A percentile compares a stretch with the other conserved stretches of the same genome.
phyloP scores from a whole-genome alignment of 1,140 invertebrate genomes.

The Drosophila tani region DNA sequence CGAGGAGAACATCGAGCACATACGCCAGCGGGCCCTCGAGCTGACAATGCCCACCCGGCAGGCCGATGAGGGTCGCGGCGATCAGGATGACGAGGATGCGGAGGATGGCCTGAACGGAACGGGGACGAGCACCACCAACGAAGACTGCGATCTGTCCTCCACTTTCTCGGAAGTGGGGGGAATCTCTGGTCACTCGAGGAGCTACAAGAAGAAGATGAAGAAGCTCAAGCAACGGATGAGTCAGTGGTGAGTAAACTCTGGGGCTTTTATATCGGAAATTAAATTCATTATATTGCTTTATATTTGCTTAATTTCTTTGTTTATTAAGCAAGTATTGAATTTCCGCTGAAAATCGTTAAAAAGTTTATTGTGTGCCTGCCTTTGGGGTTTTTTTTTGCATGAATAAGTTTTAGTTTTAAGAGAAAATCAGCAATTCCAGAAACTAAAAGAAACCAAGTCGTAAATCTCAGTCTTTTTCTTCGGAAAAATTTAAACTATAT shows the following conservation, averaged over 20 bases:
- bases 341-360: conserved; percentile 16
- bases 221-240: conserved; percentile 90
- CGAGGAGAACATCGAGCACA: conserved; percentile 95
- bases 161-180: conserved; percentile 86
- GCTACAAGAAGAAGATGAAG: conserved; percentile 91
- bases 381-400: background rate
- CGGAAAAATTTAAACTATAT: background rate
- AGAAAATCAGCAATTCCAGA: background rate
- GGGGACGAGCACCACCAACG: conserved; percentile 61
- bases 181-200: conserved; percentile 88
- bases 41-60: conserved; percentile 90
- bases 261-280: background rate
- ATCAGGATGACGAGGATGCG: conserved; percentile 82
- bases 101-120: conserved; percentile 59
- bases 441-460: no score
- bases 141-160: conserved; percentile 80
- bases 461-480: background rate
- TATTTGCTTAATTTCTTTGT: background rate
- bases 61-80: conserved; percentile 84
- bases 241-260: conserved; percentile 85
- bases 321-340: conserved; percentile 10
- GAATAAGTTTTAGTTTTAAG: conserved; percentile 1
- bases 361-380: background rate
- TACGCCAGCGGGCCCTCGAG: conserved; percentile 94
- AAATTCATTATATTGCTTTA: conserved; percentile 8